phyloP scores from a whole-genome alignment of 2,797 vertebrate species.

The Pseudomugil gertrudae region DNA sequence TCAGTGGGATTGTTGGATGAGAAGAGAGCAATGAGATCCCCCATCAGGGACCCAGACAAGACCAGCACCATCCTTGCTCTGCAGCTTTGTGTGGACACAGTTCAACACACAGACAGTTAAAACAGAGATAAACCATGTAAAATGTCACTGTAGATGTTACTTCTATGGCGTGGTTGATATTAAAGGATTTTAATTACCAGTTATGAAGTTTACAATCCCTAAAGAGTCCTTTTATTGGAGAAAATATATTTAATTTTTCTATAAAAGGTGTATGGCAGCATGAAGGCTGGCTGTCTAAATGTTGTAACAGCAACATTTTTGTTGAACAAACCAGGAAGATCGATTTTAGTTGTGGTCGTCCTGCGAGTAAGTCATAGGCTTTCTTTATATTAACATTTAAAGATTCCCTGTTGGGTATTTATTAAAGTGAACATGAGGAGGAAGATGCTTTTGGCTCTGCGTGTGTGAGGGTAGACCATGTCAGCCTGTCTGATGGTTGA shows the following conservation, averaged over 20 bases:
- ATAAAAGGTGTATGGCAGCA: conserved; percentile 10
- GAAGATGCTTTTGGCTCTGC: conserved; percentile 46
- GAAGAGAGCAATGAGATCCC: conserved; percentile 79
- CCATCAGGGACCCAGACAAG: conserved; percentile 70
- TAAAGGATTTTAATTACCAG: conserved; percentile 45
- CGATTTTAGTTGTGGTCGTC: conserved; percentile 3
- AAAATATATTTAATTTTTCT: conserved; percentile 19
- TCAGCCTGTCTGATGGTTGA: conserved; percentile 83
- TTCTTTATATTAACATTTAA: conserved; percentile 55
- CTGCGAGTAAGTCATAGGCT: conserved; percentile 39
- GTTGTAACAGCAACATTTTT: conserved; percentile 12
- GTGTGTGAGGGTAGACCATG: conserved; percentile 62
- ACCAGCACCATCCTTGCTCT: conserved; percentile 59
- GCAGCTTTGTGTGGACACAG: conserved; percentile 38
- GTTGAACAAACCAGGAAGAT: no score
- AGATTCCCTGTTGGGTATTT: conserved; percentile 58
- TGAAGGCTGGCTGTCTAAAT: conserved; percentile 31
- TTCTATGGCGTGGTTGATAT: conserved; percentile 34
- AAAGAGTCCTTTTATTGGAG: conserved; percentile 29
- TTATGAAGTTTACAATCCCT: conserved; percentile 38
- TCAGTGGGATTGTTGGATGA: conserved; percentile 80
- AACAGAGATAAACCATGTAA: conserved; percentile 46
- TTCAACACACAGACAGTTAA: conserved; percentile 53
- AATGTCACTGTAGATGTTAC: conserved; percentile 62
- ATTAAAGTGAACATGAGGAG: conserved; percentile 55